A percentile compares a stretch with the other conserved stretches of the same genome.
These are phyloP conservation scores for Lasioglossum albipes DNA, from an alignment of 1,140 invertebrate genomes.

Conservation along the genomic window DNA sequence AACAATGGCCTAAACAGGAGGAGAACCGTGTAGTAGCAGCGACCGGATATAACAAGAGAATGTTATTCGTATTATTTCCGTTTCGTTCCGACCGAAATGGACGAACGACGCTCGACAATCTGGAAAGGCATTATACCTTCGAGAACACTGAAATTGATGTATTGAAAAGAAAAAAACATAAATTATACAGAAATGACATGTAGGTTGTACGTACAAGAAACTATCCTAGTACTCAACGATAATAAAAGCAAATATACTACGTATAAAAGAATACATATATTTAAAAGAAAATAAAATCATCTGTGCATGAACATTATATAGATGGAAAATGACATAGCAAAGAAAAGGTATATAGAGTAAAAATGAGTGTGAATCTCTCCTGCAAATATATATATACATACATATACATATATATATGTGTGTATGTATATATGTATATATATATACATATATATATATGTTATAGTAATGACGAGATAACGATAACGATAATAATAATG, in stretches of 20 bases:
- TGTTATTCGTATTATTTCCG: neutral
- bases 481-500: neutral
- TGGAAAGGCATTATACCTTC: slow-evolving; percentile 55
- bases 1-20: neutral
- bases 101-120: slow-evolving; percentile 44
- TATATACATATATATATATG: too few species aligned
- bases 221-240: slow-evolving; percentile 70
- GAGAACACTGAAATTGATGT: slow-evolving; percentile 64
- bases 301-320: slow-evolving; percentile 73
- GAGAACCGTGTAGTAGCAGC: neutral
- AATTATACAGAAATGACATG: slow-evolving; percentile 74
- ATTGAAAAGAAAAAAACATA: slow-evolving; percentile 67
- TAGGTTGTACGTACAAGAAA: slow-evolving; percentile 72
- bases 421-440: too few species aligned
- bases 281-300: slow-evolving; percentile 69
- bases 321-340: slow-evolving; percentile 71
- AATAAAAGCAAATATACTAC: slow-evolving; percentile 75
- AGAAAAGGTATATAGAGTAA: slow-evolving; percentile 65
- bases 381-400: slow-evolving; percentile 59
- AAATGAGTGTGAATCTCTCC: slow-evolving; percentile 73
- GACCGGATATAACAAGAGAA: neutral
- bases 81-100: too few species aligned
- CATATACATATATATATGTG: too few species aligned
- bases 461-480: neutral
- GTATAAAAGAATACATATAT: slow-evolving; percentile 71